Evolutionary conservation across 2,888 invertebrate species (phyloP).

Genomic region (Ellobium chinense): DNA sequence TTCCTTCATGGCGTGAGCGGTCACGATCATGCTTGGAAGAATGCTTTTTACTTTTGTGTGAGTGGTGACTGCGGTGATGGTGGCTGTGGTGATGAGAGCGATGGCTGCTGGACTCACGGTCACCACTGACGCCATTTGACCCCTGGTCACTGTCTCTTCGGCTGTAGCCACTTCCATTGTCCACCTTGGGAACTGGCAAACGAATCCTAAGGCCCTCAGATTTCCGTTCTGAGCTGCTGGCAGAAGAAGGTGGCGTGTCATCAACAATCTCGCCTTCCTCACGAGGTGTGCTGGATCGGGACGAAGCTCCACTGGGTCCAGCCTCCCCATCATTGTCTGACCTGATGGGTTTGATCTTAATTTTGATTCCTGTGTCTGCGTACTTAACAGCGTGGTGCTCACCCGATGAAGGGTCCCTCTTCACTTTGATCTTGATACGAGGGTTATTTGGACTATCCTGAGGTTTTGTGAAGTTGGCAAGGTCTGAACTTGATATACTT

Average conservation of each 20-base stretch:
- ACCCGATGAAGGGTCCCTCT: conserved; percentile 20
- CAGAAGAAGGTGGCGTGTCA: conserved; percentile 13
- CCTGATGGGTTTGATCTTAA: conserved; percentile 35
- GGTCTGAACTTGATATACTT: not conserved
- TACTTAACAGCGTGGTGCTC: conserved; percentile 39
- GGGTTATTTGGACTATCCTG: conserved; percentile 43
- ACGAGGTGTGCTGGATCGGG: conserved; percentile 30
- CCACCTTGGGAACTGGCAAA: conserved; percentile 32
- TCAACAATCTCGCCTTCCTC: conserved; percentile 41
- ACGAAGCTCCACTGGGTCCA: conserved; percentile 7
- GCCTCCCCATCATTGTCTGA: conserved; percentile 18
- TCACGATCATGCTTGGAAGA: conserved; percentile 33
- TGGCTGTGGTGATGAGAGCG: conserved; percentile 29
- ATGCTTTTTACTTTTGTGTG: conserved; percentile 42
- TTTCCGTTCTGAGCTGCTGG: conserved; percentile 14
- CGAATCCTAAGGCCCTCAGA: conserved; percentile 39
- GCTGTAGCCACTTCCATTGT: not conserved
- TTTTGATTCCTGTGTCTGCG: conserved; percentile 32
- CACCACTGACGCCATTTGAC: conserved; percentile 20
- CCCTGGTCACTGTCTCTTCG: conserved; percentile 21
- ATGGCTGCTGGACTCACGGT: not conserved
- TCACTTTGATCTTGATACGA: conserved; percentile 39
- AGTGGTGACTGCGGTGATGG: conserved; percentile 35
- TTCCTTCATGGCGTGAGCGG: conserved; percentile 37
- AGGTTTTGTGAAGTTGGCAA: conserved; percentile 22